Base-by-base conservation (phyloP, 2,113 vertebrate species). In the Clinocottus analis region DNA sequence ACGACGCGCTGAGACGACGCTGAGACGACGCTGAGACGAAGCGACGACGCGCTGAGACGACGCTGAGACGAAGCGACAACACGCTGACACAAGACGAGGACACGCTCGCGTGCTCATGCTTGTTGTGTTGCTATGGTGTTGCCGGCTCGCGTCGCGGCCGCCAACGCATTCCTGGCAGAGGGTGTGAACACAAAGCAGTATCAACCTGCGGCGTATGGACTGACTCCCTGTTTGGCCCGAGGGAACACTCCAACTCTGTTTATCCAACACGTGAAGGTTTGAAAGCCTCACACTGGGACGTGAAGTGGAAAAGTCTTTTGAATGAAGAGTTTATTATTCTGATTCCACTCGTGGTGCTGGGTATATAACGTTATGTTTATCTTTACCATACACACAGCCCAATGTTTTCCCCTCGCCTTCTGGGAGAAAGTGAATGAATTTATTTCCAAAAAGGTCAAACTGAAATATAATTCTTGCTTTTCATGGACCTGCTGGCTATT, bases 61-160 rank as follows among this genome's bases (percentile, higher is more conserved):
- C n/a, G n/a, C n/a, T n/a, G n/a, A n/a, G n/a, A n/a, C n/a, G n/a
- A n/a, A n/a, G n/a, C n/a, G n/a, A n/a, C n/a, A n/a, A n/a, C n/a
- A n/a, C n/a, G n/a, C n/a, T n/a, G n/a, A n/a, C n/a, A n/a, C n/a
- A n/a, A n/a, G n/a, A n/a, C n/a, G n/a, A n/a, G n/a, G n/a, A n/a
- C n/a, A n/a, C n/a, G n/a, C n/a, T n/a, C n/a, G n/a, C n/a, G n/a
- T n/a, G n/a, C n/a, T n/a, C n/a, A n/a, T n/a, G n/a, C n/a, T n/a
- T n/a, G 64, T 70, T 49, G 6, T 65, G 88, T 79, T 80, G 74
- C 79, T 47, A 82, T 86, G 83, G 77, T 49, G 56, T 43, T 35
- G 47, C 49, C 53, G n/a, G 23, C 56, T 55, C 9, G n/a, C 59
- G 29, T 47, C 56, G 13, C 37, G 4, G 33, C 41, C 43, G 77